Base-by-base conservation (phyloP, 1,140 invertebrate genomes). In the Sycobia sp. region DNA sequence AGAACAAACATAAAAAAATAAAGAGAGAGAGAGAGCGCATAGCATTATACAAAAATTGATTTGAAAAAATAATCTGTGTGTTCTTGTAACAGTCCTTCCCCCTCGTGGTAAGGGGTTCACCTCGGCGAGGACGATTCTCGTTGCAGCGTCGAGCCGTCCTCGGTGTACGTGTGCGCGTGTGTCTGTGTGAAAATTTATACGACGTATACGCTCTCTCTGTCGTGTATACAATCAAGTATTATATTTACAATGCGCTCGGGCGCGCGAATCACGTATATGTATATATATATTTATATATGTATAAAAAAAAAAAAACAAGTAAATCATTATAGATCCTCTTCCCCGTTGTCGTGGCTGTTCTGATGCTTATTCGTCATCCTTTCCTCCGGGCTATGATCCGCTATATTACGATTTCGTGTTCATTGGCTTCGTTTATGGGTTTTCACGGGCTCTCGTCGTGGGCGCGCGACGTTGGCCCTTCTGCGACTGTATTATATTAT, bases 11-110 rank as follows among this genome's bases (percentile, higher is more conserved):
- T 32, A 57, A 43, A 57, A 27, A 27, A 50, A n/a, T n/a, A n/a
- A n/a, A 49, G 10, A 51, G 32, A n/a, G n/a, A n/a, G n/a, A n/a
- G n/a, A n/a, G n/a, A n/a, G n/a, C n/a, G n/a, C n/a, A n/a, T 54
- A 73, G 67, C 65, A 66, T 73, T 73, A 65, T 57, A 64, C 66
- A 68, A 68, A 71, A 29, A 70, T 65, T 71, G 73, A 29, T 70
- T 63, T 72, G 73, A 80, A 67, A 76, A 80, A 78, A 78, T 74
- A 74, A 62, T 66, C 71, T 67, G 47, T 53, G 50, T 61, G 14
- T 53, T 36, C 11, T 49, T 60, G 47, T 59, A 27, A n/a, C n/a
- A n/a, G n/a, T n/a, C n/a, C n/a, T n/a, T n/a, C n/a, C n/a, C n/a
- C n/a, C n/a, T n/a, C n/a, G n/a, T n/a, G n/a, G n/a, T n/a, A n/a